phyloP scores from a whole-genome alignment of 1,140 invertebrate genomes.

The Drosophila jambulina region DNA sequence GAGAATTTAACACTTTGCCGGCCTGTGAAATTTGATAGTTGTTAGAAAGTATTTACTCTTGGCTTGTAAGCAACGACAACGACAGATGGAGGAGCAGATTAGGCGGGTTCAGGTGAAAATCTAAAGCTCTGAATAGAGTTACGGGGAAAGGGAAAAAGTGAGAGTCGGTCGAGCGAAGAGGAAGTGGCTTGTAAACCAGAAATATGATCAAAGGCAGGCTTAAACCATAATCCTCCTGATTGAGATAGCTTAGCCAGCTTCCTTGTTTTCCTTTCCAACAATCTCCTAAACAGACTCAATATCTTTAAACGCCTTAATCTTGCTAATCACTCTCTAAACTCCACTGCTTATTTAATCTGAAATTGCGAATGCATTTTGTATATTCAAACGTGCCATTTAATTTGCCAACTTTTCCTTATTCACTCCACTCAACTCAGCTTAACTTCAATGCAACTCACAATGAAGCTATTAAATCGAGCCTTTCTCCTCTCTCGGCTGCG shows the following conservation, averaged over 20 bases:
- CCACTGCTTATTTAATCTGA: slow-evolving; percentile 17
- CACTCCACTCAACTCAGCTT: slow-evolving; percentile 8
- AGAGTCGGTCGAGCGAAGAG: background rate
- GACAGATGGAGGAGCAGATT: slow-evolving; percentile 35
- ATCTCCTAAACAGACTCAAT: background rate
- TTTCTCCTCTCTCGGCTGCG: slow-evolving; percentile 21
- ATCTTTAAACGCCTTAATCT: background rate
- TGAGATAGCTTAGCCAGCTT: background rate
- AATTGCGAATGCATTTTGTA: slow-evolving; percentile 32
- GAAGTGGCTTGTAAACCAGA: background rate
- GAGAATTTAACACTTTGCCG: slow-evolving; percentile 71
- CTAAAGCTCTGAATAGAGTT: slow-evolving; percentile 17
- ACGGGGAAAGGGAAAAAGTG: slow-evolving; percentile 10
- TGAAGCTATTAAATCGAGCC: slow-evolving; percentile 45
- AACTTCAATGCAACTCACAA: slow-evolving; percentile 29
- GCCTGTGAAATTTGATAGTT: slow-evolving; percentile 72
- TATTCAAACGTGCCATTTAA: slow-evolving; percentile 33
- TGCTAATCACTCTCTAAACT: slow-evolving; percentile 11
- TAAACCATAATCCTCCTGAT: background rate
- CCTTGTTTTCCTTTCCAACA: background rate
- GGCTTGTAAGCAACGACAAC: slow-evolving; percentile 25
- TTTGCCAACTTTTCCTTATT: slow-evolving; percentile 39
- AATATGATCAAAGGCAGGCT: background rate
- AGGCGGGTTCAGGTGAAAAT: slow-evolving; percentile 24
- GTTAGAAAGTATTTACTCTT: slow-evolving; percentile 66